A percentile compares a stretch with the other conserved stretches of the same genome.
Evolutionary conservation across 2,113 vertebrate genomes (phyloP).

Genomic region (Pachyramphus minor): DNA sequence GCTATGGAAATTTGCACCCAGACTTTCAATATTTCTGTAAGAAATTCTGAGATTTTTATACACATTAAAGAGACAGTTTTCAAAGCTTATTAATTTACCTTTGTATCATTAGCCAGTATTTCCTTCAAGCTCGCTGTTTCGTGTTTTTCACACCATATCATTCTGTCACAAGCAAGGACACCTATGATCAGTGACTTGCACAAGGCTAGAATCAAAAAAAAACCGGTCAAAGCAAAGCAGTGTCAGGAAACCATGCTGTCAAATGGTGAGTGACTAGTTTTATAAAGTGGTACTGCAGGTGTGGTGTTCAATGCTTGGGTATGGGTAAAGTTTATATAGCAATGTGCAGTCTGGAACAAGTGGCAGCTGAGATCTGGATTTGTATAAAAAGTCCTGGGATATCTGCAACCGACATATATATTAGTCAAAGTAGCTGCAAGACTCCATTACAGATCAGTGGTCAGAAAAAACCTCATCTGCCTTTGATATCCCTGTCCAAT

Average conservation of each 20-base stretch:
- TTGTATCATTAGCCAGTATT: neutral
- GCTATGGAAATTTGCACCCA: neutral
- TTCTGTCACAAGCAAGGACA: neutral
- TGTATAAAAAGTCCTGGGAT: neutral
- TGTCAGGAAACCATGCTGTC: neutral
- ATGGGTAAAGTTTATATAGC: neutral
- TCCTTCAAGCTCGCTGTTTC: neutral
- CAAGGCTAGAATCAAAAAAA: neutral
- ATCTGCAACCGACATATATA: neutral
- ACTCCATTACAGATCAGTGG: neutral
- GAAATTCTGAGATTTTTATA: neutral
- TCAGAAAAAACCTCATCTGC: neutral
- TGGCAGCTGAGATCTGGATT: neutral
- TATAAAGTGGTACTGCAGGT: neutral
- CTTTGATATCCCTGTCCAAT: neutral
- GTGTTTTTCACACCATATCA: neutral
- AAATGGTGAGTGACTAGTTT: neutral
- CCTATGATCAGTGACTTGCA: neutral
- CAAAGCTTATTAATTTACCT: neutral
- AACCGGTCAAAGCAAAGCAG: neutral
- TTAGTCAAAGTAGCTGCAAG: neutral
- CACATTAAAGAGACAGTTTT: neutral
- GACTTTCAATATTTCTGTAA: neutral
- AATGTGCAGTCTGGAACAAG: neutral
- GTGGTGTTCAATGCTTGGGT: neutral